Base-by-base conservation (phyloP, 2,113 vertebrate genomes). In the Mirounga angustirostris region DNA sequence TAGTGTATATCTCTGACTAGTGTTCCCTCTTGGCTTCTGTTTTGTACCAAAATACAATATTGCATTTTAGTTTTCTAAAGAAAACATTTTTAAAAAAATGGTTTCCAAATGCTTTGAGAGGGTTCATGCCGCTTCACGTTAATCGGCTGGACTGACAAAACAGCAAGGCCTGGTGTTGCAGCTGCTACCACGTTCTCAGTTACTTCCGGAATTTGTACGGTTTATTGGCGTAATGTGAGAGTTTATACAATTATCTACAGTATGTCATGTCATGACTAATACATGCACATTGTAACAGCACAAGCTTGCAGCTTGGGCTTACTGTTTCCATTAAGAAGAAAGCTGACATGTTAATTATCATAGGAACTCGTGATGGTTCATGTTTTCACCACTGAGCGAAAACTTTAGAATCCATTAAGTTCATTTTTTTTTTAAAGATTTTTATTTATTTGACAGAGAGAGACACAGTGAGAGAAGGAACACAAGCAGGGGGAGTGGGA, bases 131-230 rank as follows among this genome's bases (percentile, higher is more conserved):
- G 82, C 36, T 74, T 92, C 46, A 59, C 58, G 33, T 36, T 82
- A 63, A 88, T 80, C 58, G 93, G 65, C 59, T 14, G 1, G 12
- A 93, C 36, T 59, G 58, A 52, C 40, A 89, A 92, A 93, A 93
- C 40, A 91, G 43, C 91, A 50, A 16, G 33, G 61, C 22, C 58
- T 21, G 21, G 71, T 71, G 36, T 30, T 67, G n/a, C 92, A 97
- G 96, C 94, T 95, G 87, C 95, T 88, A 94, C 80, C 56, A 43
- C 16, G 33, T 84, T 98, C 95, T 98, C 95, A 95, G 87, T 96
- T 97, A 97, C 97, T 94, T 93, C 67, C 76, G 69, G 87, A 94
- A 96, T 96, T 95, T 97, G 97, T 96, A 88, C 58, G 83, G 89
- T 96, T 95, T 94, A 94, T 50, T 97, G 76, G 83, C 0, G 1